phyloP scores from a whole-genome alignment of 2,113 vertebrate species.

The zebrafish (Danio rerio) region GRCz12tu NC_133188.1:29112001-29112500 shows the following conservation, averaged over 20 bases:
- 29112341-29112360: not conserved
- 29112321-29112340: not conserved
- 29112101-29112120: conserved; percentile 31
- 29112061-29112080: conserved; percentile 20
- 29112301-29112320: not conserved
- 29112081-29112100: conserved; percentile 42
- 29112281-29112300: not conserved
- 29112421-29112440: not conserved
- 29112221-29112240: not conserved
- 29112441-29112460: not conserved
- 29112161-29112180: conserved; percentile 1
- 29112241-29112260: not conserved
- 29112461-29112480: not conserved
- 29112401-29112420: not conserved
- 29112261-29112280: not conserved
- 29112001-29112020: conserved; percentile 35
- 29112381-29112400: not conserved
- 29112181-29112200: not conserved
- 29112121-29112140: not conserved
- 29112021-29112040: conserved; percentile 48
- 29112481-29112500: not conserved
- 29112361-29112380: not conserved
- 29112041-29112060: conserved; percentile 21
- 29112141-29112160: conserved; percentile 29
- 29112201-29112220: not conserved